Base-by-base conservation (phyloP, 1,140 invertebrate genomes). In the Drosophila tsacasi region DNA sequence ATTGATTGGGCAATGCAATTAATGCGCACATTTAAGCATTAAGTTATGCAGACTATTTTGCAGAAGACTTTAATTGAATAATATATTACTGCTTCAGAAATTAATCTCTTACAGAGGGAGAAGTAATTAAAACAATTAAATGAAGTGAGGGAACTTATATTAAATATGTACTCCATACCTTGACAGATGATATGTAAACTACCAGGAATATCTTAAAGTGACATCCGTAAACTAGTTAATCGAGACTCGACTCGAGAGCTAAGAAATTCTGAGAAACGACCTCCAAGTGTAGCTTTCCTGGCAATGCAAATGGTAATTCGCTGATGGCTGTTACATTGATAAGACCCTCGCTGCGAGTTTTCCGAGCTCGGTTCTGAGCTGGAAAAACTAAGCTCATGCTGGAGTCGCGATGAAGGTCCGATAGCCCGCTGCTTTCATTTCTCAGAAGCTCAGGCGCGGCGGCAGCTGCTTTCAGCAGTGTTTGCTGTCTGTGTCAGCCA, bases 401-500 rank as follows among this genome's bases (percentile, higher is more conserved):
- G 46, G 23, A 44, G 57, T 42, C 55, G 37, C 54, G 52, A 52
- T 67, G 52, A 12, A 35, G 58, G 58, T 23, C 71, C 35, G 58
- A 49, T 75, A 55, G 39, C 49, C 58, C 39, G 58, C 30, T 74
- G 32, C 30, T 44, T 78, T 69, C 63, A 69, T 78, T 69, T 78
- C 75, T 69, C 50, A 69, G 68, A 47, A 78, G 42, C 55, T 23
- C 27, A 32, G 27, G 60, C 44, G 12, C 25, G 2, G 46, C 12
- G 19, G 39, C 50, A 23, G 54, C 61, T 61, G 67, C 63, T 66
- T 69, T 64, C 55, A 62, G 55, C 69, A 49, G 59, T 47, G 59
- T 63, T 68, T 35, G 60, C 58, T 72, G 55, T 72, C 57, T 42
- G 50, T 57, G 39, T 60, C 66, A 66, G 67, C 49, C 47, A 42